These are phyloP conservation scores for Zygothrica quintamaculata DNA, from an alignment of 2,888 invertebrate genomes.

Conservation along the genomic window DNA sequence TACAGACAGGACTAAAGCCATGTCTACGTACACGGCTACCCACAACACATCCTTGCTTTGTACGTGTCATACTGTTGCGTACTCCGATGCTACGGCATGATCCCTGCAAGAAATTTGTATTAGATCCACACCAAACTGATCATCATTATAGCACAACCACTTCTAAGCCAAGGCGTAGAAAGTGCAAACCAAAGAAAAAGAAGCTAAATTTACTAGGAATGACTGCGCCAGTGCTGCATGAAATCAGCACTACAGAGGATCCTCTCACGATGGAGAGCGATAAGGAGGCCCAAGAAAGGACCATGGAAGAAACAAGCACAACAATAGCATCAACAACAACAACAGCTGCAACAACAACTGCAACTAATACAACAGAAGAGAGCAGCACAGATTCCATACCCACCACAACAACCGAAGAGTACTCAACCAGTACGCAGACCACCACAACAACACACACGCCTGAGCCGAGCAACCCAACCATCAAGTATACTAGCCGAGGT, in stretches of 20 bases:
- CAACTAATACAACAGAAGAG: conserved; percentile 10
- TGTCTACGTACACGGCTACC: conserved; percentile 35
- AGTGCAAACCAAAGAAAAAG: conserved; percentile 30
- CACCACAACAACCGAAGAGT: conserved; percentile 16
- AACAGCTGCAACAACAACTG: not conserved
- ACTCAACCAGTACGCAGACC: conserved; percentile 6
- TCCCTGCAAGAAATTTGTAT: conserved; percentile 61
- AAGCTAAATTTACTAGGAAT: not conserved
- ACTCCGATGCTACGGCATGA: conserved; percentile 55
- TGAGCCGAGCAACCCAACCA: conserved; percentile 4
- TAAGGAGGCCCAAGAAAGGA: not conserved
- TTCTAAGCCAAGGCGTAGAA: conserved; percentile 19
- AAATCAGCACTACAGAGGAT: conserved; percentile 14
- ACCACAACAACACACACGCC: conserved; percentile 10
- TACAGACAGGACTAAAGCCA: conserved; percentile 10
- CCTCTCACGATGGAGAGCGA: not conserved
- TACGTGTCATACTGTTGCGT: conserved; percentile 53
- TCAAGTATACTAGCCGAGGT: too few relatives aligned
- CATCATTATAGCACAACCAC: not conserved
- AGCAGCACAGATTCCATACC: not conserved
- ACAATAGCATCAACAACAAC: conserved; percentile 7
- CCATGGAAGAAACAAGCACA: not conserved
- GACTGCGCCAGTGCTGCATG: not conserved
- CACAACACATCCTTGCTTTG: conserved; percentile 60
- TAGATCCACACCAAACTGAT: not conserved